phyloP scores from a whole-genome alignment of 2,797 vertebrate genomes.

The Darevskia nairensis region DNA sequence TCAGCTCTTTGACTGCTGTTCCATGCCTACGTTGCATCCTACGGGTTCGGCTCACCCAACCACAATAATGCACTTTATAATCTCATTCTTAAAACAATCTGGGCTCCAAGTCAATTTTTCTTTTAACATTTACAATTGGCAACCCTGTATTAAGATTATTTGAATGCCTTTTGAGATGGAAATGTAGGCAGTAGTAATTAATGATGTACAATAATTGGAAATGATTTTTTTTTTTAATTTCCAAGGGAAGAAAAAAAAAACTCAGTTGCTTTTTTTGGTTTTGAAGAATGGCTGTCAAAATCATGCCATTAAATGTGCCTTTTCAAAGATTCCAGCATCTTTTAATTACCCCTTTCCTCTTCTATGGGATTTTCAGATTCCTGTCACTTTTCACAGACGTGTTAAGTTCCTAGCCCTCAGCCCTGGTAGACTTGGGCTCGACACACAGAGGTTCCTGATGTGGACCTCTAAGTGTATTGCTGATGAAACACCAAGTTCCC shows the following conservation, averaged over 20 bases:
- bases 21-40: neutral
- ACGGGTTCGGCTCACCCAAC: neutral
- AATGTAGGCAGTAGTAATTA: conserved; percentile 16
- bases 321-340: conserved; percentile 3
- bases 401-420: neutral
- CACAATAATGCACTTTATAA: neutral
- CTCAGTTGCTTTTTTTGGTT: neutral
- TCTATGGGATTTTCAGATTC: neutral
- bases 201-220: neutral
- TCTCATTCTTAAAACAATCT: neutral
- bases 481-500: no score
- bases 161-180: conserved; percentile 14
- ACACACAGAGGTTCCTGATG: neutral
- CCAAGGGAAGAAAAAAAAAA: neutral
- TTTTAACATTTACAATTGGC: neutral
- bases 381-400: neutral
- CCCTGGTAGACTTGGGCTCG: neutral
- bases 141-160: conserved; percentile 18
- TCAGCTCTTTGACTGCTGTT: neutral
- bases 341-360: neutral
- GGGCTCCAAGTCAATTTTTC: neutral
- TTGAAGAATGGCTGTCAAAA: conserved; percentile 9
- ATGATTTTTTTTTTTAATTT: neutral
- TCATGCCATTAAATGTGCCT: neutral
- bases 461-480: no score